Evolutionary conservation across 30 jellyfish, hydroid and myxozoan species (phyloP).

Genomic region (Hydra vulgaris): DNA sequence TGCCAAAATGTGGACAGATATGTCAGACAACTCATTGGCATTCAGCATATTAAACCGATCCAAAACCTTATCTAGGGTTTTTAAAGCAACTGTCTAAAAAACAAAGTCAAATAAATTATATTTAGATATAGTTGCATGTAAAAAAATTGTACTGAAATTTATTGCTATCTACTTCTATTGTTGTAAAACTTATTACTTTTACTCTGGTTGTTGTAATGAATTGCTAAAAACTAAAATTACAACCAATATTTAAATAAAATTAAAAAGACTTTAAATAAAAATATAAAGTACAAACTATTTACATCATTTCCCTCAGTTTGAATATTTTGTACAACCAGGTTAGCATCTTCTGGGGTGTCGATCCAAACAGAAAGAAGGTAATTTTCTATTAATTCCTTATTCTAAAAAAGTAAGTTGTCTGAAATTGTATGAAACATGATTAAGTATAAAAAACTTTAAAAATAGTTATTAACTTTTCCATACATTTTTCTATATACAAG

Average conservation of each 20-base stretch:
- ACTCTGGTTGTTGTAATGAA: too few relatives aligned
- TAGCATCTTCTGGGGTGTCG: background rate
- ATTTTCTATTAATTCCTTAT: background rate
- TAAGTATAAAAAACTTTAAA: too few relatives aligned
- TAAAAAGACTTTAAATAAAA: too few relatives aligned
- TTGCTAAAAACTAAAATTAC: too few relatives aligned
- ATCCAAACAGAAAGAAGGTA: background rate
- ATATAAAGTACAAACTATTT: background rate
- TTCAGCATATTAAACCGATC: background rate
- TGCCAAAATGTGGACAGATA: background rate
- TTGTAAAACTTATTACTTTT: too few relatives aligned
- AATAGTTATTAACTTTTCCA: too few relatives aligned
- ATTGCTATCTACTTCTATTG: too few relatives aligned
- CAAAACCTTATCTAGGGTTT: background rate
- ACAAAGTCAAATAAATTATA: too few relatives aligned
- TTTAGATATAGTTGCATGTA: background rate
- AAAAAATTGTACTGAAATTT: too few relatives aligned
- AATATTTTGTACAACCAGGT: background rate
- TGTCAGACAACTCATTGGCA: background rate
- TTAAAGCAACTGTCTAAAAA: background rate
- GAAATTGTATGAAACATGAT: too few relatives aligned
- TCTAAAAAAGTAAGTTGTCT: background rate
- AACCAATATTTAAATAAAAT: too few relatives aligned
- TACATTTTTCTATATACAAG: too few relatives aligned
- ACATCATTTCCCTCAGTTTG: background rate